phyloP scores from a whole-genome alignment of 2,888 invertebrate genomes.

The Hyalella azteca region DNA sequence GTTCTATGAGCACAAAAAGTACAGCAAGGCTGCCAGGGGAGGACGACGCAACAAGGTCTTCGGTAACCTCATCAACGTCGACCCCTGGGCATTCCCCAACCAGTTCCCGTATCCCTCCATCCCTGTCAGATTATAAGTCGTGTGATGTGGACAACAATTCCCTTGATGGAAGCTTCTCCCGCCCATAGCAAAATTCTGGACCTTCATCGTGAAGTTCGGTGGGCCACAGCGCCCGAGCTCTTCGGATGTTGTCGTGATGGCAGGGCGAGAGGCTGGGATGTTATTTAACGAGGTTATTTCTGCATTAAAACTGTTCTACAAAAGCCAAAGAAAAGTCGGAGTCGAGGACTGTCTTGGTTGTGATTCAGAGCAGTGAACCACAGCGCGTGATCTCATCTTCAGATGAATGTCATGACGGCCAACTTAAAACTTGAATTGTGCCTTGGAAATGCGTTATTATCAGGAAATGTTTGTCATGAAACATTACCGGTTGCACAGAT shows the following conservation, averaged over 20 bases:
- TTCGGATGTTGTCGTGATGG: too few species aligned
- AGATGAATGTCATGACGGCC: too few species aligned
- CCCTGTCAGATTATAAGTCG: too few species aligned
- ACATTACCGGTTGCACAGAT: not conserved
- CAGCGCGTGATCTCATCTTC: too few species aligned
- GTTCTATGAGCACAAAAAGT: not conserved
- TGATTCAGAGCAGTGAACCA: not conserved
- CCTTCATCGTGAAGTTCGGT: too few species aligned
- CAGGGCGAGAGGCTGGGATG: too few species aligned
- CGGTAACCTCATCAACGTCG: conserved; percentile 17
- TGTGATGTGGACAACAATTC: too few species aligned
- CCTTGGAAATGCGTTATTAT: not conserved
- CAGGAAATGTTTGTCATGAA: not conserved
- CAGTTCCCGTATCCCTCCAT: conserved; percentile 31
- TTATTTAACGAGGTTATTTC: too few species aligned
- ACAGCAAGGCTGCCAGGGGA: not conserved
- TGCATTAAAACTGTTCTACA: conserved; percentile 2
- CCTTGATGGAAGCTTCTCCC: too few species aligned
- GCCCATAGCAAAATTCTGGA: too few species aligned
- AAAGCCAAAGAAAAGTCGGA: conserved; percentile 25
- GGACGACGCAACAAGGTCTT: not conserved
- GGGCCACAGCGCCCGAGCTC: too few species aligned
- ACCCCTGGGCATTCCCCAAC: conserved; percentile 17
- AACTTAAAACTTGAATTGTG: too few species aligned
- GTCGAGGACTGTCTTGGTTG: conserved; percentile 30